phyloP scores from a whole-genome alignment of 2,888 invertebrate species.

The Thysanoteuthis rhombus region DNA sequence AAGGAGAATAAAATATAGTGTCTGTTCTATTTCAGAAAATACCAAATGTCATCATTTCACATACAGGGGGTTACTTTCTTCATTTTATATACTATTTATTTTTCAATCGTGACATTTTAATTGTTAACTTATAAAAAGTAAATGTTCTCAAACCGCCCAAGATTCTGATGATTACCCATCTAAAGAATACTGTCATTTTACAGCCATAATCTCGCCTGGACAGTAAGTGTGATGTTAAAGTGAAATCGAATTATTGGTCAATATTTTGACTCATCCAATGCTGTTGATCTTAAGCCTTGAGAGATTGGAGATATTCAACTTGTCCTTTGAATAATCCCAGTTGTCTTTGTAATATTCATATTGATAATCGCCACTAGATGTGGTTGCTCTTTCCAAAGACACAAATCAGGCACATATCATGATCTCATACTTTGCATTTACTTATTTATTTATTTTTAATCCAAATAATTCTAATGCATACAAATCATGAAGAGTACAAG shows the following conservation, averaged over 20 bases:
- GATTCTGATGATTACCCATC: background rate
- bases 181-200: background rate
- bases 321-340: too few relatives aligned
- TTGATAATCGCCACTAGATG: background rate
- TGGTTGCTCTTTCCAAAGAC: too few relatives aligned
- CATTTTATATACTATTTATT: background rate
- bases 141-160: background rate
- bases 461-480: too few relatives aligned
- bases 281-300: background rate
- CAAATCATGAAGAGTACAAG: too few relatives aligned
- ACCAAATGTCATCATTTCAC: too few relatives aligned
- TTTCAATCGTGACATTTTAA: background rate
- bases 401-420: too few relatives aligned
- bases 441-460: too few relatives aligned
- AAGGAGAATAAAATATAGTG: background rate
- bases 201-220: background rate
- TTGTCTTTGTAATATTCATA: background rate
- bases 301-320: background rate
- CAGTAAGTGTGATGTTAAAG: too few relatives aligned
- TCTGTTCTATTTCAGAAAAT: background rate
- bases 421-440: too few relatives aligned
- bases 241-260: background rate
- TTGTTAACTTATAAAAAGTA: too few relatives aligned
- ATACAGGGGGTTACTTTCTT: too few relatives aligned
- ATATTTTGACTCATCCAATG: background rate